phyloP scores from a whole-genome alignment of 1,140 invertebrate species.

The Hylaeus volcanicus region DNA sequence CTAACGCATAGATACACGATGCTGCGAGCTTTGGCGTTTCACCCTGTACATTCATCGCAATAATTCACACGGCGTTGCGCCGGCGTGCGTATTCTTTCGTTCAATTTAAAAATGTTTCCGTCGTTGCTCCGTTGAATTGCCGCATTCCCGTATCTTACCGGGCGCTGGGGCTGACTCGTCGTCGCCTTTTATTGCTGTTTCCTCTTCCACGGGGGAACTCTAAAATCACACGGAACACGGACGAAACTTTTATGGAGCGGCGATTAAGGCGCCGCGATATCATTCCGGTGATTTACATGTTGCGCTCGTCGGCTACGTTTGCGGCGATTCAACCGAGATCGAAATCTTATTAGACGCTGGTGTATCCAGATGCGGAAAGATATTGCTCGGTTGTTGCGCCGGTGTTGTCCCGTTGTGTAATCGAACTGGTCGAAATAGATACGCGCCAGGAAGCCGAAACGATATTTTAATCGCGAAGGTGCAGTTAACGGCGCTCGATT shows the following conservation, averaged over 20 bases:
- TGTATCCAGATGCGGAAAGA: background rate
- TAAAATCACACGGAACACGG: slow-evolving; percentile 16
- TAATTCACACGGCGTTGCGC: slow-evolving; percentile 6
- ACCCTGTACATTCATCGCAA: background rate
- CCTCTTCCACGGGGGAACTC: background rate
- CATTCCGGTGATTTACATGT: slow-evolving; percentile 36
- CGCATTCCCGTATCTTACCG: background rate
- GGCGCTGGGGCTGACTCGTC: background rate
- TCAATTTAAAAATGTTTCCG: slow-evolving; percentile 22
- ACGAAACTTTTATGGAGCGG: slow-evolving; percentile 24
- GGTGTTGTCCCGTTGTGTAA: slow-evolving; percentile 8
- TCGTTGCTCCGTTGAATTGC: background rate
- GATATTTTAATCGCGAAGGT: background rate
- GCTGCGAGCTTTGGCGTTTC: too few species aligned
- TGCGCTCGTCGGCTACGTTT: background rate
- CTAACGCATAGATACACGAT: too few species aligned
- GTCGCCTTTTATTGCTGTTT: slow-evolving; percentile 29
- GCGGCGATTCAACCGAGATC: background rate
- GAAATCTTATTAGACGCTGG: background rate
- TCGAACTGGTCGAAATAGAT: background rate
- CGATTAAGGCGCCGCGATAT: slow-evolving; percentile 38
- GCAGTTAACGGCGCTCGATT: background rate
- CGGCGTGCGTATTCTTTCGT: background rate
- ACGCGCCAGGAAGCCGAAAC: background rate
- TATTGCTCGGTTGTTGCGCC: slow-evolving; percentile 4